phyloP scores from a whole-genome alignment of 2,888 invertebrate genomes.

The Drosophila ezoana region DNA sequence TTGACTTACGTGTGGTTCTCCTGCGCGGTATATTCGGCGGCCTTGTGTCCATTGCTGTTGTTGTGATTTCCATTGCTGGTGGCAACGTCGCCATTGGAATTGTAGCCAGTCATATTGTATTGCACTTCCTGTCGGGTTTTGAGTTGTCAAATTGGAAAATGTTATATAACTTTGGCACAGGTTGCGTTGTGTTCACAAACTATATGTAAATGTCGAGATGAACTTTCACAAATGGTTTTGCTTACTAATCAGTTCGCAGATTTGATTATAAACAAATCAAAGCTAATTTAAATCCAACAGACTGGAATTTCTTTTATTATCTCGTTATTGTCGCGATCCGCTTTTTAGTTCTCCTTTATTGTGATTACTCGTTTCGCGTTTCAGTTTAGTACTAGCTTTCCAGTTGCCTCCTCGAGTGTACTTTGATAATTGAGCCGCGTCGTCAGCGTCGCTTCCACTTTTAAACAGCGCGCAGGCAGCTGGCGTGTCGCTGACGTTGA shows the following conservation, averaged over 20 bases:
- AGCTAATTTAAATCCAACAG: constrained; percentile 40
- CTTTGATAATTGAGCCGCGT: constrained; percentile 57
- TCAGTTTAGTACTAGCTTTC: constrained; percentile 15
- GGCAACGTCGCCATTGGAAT: constrained; percentile 53
- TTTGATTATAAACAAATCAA: constrained; percentile 38
- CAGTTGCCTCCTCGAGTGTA: constrained; percentile 53
- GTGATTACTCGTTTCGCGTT: constrained; percentile 33
- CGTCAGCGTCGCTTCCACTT: constrained; percentile 36
- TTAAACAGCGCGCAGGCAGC: constrained; percentile 43
- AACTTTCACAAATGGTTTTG: constrained; percentile 21
- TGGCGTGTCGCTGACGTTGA: constrained; percentile 6
- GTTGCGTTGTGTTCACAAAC: neutral
- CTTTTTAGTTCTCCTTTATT: constrained; percentile 23
- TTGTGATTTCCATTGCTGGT: constrained; percentile 53
- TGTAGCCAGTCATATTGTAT: constrained; percentile 67
- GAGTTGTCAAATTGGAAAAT: constrained; percentile 11
- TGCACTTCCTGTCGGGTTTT: constrained; percentile 10
- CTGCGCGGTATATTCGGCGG: constrained; percentile 50
- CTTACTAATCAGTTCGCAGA: constrained; percentile 17
- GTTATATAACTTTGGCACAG: constrained; percentile 25
- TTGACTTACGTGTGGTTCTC: constrained; percentile 65
- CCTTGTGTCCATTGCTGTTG: constrained; percentile 35
- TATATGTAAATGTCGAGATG: constrained; percentile 1
- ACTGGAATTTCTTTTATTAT: constrained; percentile 60
- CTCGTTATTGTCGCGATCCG: constrained; percentile 45